These are phyloP conservation scores for Lichenostomus cassidix DNA, from an alignment of 2,113 vertebrate genomes.

Conservation along the genomic window DNA sequence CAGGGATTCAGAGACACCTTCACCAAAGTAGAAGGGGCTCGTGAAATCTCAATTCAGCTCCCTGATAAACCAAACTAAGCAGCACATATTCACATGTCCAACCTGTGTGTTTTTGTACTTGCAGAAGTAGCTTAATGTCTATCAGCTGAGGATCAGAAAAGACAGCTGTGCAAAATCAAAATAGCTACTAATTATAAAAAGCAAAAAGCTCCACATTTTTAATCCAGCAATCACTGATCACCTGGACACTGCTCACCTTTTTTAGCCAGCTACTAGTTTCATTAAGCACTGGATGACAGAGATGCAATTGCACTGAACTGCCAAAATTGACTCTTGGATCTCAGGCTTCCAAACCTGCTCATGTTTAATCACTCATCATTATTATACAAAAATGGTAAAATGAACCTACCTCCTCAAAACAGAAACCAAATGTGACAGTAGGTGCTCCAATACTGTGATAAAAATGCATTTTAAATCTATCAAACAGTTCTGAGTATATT, in stretches of 20 bases:
- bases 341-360: neutral
- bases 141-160: neutral
- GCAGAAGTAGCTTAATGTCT: neutral
- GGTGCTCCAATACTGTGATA: neutral
- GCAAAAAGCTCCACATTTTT: neutral
- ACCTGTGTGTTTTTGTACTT: neutral
- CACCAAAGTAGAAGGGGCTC: neutral
- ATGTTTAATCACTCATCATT: neutral
- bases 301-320: neutral
- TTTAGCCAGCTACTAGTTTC: neutral
- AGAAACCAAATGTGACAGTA: neutral
- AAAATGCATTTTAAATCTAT: neutral
- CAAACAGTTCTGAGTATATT: neutral
- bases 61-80: neutral
- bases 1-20: neutral
- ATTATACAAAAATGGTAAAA: neutral
- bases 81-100: neutral
- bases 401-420: neutral
- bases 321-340: neutral
- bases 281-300: neutral
- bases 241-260: neutral
- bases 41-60: neutral
- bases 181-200: neutral
- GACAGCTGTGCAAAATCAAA: neutral
- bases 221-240: neutral